Conservation (phyloP, 2,113 vertebrate species). For the Melanostigma gelatinosum region DNA sequence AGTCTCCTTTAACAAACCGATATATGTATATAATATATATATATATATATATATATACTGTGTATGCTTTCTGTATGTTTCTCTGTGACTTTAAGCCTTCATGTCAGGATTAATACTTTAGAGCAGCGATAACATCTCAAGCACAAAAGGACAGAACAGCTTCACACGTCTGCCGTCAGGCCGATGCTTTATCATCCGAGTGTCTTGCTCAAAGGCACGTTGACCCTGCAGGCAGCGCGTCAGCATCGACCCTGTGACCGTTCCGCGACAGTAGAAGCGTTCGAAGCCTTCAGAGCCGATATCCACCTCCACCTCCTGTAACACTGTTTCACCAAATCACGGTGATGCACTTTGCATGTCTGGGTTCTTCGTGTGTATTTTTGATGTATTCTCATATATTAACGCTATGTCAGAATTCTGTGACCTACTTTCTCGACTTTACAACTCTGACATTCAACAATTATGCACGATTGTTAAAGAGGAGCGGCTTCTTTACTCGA, state of each 20-base stretch:
- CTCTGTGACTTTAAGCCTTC: slow-evolving; percentile 79
- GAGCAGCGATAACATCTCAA: slow-evolving; percentile 77
- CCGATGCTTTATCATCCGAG: background rate
- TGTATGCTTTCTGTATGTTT: slow-evolving; percentile 29
- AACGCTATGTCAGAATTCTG: background rate
- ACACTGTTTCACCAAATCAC: background rate
- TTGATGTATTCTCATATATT: background rate
- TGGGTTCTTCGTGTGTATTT: background rate
- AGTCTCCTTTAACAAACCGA: slow-evolving; percentile 59
- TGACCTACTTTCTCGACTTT: background rate
- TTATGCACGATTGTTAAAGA: background rate
- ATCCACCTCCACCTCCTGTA: background rate
- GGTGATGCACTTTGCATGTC: background rate
- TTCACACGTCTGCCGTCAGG: slow-evolving; percentile 16
- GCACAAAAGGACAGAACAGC: slow-evolving; percentile 23
- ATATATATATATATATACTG: slow-evolving; percentile 38
- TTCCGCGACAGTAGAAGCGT: slow-evolving; percentile 4
- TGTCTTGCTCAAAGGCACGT: slow-evolving; percentile 14
- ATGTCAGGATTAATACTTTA: slow-evolving; percentile 82
- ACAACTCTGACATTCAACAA: background rate
- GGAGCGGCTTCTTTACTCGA: background rate
- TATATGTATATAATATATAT: slow-evolving; percentile 48
- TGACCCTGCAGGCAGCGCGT: slow-evolving; percentile 1
- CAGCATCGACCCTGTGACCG: slow-evolving; percentile 38
- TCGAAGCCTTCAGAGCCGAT: slow-evolving; percentile 39